Base-by-base conservation (phyloP, 2,113 vertebrate species). In the Lanius collurio region DNA sequence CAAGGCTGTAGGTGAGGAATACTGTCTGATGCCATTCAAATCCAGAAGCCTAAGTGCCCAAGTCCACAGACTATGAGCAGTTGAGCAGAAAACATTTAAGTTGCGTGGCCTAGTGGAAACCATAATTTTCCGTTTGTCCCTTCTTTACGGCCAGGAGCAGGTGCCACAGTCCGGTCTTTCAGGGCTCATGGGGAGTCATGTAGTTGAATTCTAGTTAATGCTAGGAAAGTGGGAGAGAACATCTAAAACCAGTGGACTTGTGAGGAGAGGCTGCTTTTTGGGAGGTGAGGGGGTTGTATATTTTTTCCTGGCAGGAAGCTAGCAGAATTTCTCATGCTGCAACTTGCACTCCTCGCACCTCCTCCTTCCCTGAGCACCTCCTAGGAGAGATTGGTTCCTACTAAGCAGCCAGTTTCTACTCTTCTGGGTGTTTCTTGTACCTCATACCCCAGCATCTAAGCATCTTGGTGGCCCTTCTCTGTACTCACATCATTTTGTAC, bases 11-110 rank as follows among this genome's bases (percentile, higher is more conserved):
- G 31, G 56, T 87, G 16, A 41, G 35, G 42, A 60, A 21, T 24
- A 30, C 13, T 70, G 44, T 44, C 22, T 0, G 0, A 20, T 81
- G 55, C 44, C 13, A 3, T 69, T 73, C 10, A 30, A 20, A 57
- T 57, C 15, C 23, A 3, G 13, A 52, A 82, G 35, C 30, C 50
- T 67, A 56, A 37, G 24, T 37, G n/a, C 37, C 44, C 59, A 47
- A 2, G 26, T 71, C 83, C 56, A 23, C 42, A 63, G 42, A 33
- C 23, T 50, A 2, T 16, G 18, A 74, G n/a, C 24, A 67, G 11
- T 50, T 0, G 0, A 91, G 27, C 49, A 85, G 70, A 64, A 91
- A 24, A 55, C 5, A 12, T 39, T 63, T 6, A 42, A 47, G 33
- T 70, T 78, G 41, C 7, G 11, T 22, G 5, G 14, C n/a, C 15